Conservation (phyloP, 2,888 invertebrate species). For the Eupithecia centaureata region DNA sequence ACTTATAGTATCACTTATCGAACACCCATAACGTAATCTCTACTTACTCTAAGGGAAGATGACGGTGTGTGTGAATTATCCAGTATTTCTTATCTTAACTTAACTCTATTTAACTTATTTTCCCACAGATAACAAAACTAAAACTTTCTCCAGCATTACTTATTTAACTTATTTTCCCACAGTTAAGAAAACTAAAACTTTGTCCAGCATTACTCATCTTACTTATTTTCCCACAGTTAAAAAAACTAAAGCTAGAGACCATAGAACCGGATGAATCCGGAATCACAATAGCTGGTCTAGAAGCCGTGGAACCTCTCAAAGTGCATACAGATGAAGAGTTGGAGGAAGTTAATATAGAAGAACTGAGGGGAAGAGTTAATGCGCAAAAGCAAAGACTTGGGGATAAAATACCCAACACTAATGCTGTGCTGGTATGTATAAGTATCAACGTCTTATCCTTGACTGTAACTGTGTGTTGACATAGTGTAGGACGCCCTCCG, state of each 20-base stretch:
- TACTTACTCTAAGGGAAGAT: too few species aligned
- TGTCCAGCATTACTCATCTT: background rate
- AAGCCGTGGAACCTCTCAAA: conserved; percentile 37
- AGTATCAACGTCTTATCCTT: too few species aligned
- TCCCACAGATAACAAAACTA: too few species aligned
- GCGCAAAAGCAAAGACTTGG: conserved; percentile 86
- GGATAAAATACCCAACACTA: conserved; percentile 87
- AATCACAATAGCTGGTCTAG: conserved; percentile 64
- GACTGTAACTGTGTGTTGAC: too few species aligned
- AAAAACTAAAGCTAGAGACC: conserved; percentile 83
- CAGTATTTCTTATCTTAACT: too few species aligned
- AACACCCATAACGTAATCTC: too few species aligned
- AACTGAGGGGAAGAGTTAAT: conserved; percentile 79
- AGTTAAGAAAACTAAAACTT: conserved; percentile 85
- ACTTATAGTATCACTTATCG: too few species aligned
- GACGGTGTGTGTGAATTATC: too few species aligned
- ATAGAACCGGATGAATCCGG: conserved; percentile 55
- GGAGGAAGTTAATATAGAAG: conserved; percentile 80
- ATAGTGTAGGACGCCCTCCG: too few species aligned
- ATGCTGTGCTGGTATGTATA: conserved; percentile 86
- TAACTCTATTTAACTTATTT: too few species aligned
- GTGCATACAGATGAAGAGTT: conserved; percentile 86
- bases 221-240: conserved; percentile 63
- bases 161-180: background rate
- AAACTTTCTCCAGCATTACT: too few species aligned